A percentile compares a stretch with the other conserved stretches of the same genome.
Evolutionary conservation across 30 jellyfish, hydroid and myxozoan species (phyloP).

Genomic region (Aurelia aurita): DNA sequence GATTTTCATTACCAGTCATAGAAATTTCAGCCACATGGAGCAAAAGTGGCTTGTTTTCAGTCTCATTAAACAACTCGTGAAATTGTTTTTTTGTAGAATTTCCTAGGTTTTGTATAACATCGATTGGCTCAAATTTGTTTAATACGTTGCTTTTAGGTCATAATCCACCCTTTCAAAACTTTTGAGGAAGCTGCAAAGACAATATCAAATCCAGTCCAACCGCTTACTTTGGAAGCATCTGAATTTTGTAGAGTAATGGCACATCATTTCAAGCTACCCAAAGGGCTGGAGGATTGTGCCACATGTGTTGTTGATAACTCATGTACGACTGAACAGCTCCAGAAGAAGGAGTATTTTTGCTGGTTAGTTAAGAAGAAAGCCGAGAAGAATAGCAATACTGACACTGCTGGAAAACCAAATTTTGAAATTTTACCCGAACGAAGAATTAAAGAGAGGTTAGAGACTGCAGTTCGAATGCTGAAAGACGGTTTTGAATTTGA

Average conservation of each 20-base stretch:
- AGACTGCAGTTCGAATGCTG: background rate
- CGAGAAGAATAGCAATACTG: background rate
- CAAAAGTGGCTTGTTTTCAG: too few species aligned
- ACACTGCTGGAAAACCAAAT: background rate
- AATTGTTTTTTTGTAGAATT: too few species aligned
- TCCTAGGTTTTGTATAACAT: too few species aligned
- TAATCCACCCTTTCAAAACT: background rate
- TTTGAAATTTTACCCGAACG: background rate
- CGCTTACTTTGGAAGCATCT: conserved; percentile 23
- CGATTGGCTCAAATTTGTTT: too few species aligned
- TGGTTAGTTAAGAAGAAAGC: conserved; percentile 3
- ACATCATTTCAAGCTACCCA: conserved; percentile 4
- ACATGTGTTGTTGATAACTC: background rate
- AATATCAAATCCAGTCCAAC: background rate
- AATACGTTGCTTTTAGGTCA: background rate
- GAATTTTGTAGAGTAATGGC: conserved; percentile 31
- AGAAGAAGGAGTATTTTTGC: conserved; percentile 19
- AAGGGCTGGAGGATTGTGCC: conserved; percentile 1
- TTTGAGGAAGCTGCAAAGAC: conserved; percentile 26
- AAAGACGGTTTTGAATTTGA: background rate
- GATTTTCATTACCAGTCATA: too few species aligned
- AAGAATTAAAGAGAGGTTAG: background rate
- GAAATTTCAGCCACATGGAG: too few species aligned
- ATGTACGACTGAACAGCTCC: conserved; percentile 1
- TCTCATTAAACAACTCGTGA: too few species aligned